Percentiles rank a stretch among this genome's conserved stretches.
Conservation (phyloP, 1,140 invertebrate genomes). For the Myzus persicae region DNA sequence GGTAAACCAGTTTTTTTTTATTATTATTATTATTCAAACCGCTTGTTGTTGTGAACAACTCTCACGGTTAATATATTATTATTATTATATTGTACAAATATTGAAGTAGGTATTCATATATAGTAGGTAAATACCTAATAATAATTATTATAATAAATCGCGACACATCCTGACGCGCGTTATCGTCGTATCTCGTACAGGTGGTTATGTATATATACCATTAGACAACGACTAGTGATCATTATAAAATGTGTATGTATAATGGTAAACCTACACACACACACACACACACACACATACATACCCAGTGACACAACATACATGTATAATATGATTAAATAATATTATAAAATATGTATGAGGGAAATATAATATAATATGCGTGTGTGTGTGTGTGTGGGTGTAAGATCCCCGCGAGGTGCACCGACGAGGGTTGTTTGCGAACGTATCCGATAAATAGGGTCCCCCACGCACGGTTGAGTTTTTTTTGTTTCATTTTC, state of each 20-base stretch:
- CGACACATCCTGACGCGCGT: conserved; percentile 17
- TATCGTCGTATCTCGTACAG: neutral
- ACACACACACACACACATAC: neutral
- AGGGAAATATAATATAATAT: neutral
- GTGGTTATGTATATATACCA: conserved; percentile 7
- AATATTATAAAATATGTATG: neutral
- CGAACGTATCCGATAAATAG: neutral
- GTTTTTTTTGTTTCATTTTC: neutral
- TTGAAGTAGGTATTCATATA: conserved; percentile 20
- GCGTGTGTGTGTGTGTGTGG: neutral
- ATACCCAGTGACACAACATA: neutral
- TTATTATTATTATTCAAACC: neutral
- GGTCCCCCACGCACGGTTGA: neutral
- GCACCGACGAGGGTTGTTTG: neutral
- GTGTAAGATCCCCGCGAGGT: neutral
- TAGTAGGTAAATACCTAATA: conserved; percentile 15
- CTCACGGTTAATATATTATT: neutral
- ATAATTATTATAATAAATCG: conserved; percentile 45
- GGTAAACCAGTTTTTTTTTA: conserved; percentile 5
- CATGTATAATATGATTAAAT: neutral
- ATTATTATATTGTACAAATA: neutral
- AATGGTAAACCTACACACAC: neutral
- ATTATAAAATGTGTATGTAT: neutral
- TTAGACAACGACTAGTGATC: neutral
- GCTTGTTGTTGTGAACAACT: neutral